Percentiles rank a stretch among this genome's conserved stretches.
Evolutionary conservation across 2,113 vertebrate species (phyloP).

Genomic region (Aix galericulata): DNA sequence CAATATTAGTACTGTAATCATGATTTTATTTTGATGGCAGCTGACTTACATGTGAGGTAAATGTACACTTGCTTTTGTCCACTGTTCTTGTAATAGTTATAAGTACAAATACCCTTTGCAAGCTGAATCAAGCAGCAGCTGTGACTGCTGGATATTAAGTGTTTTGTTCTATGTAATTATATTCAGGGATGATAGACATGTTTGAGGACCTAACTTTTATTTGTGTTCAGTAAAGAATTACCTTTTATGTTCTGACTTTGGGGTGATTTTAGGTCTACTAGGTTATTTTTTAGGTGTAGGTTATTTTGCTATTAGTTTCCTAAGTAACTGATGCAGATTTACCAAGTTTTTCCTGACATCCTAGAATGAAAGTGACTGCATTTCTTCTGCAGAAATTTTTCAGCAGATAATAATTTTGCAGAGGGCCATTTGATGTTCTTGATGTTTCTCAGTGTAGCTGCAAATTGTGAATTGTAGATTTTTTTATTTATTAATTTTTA

Average conservation of each 20-base stretch:
- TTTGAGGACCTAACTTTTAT: not conserved
- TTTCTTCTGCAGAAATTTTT: not conserved
- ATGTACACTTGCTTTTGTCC: not conserved
- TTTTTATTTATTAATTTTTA: not conserved
- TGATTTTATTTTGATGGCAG: not conserved
- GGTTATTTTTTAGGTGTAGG: not conserved
- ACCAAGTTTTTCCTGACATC: not conserved
- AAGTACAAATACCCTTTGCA: not conserved
- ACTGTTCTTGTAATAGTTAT: fast-evolving
- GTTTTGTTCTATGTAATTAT: not conserved
- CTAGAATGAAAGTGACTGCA: not conserved
- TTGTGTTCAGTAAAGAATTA: not conserved
- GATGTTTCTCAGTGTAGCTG: not conserved
- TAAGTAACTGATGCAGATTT: not conserved
- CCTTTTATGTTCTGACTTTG: not conserved
- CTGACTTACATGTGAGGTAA: not conserved
- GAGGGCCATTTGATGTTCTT: not conserved
- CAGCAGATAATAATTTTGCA: not conserved
- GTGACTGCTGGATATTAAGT: not conserved
- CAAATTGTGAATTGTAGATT: not conserved
- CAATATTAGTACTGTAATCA: not conserved
- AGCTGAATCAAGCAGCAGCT: not conserved
- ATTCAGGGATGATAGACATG: not conserved
- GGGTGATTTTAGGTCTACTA: not conserved
- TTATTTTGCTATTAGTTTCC: not conserved